Conservation (phyloP, 1,140 invertebrate genomes). For the Diabrotica undecimpunctata region DNA sequence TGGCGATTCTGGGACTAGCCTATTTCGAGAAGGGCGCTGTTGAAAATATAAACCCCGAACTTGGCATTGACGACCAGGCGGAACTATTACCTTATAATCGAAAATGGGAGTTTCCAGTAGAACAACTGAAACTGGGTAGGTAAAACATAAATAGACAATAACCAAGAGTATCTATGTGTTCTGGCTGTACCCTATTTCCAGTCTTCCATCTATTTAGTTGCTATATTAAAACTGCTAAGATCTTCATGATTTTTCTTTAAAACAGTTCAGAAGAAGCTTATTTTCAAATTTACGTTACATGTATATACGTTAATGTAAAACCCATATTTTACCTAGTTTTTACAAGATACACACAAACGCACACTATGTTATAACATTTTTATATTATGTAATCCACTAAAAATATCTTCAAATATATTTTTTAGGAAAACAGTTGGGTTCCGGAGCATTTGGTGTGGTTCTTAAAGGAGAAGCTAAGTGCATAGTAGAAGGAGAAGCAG, state of each 20-base stretch:
- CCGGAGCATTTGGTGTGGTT: slow-evolving; percentile 90
- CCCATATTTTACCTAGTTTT: too few species aligned
- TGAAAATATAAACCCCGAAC: slow-evolving; percentile 80
- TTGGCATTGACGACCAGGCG: slow-evolving; percentile 87
- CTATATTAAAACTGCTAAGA: too few species aligned
- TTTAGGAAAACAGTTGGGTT: slow-evolving; percentile 77
- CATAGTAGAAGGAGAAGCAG: slow-evolving; percentile 66
- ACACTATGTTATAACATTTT: too few species aligned
- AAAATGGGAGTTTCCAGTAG: slow-evolving; percentile 84
- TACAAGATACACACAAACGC: too few species aligned
- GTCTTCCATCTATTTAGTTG: too few species aligned
- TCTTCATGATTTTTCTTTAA: too few species aligned
- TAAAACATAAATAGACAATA: background rate
- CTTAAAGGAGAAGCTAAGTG: slow-evolving; percentile 81
- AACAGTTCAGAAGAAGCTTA: too few species aligned
- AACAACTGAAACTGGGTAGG: slow-evolving; percentile 77
- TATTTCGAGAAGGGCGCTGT: slow-evolving; percentile 77
- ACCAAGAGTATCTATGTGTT: too few species aligned
- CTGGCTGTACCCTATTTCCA: too few species aligned
- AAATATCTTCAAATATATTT: background rate
- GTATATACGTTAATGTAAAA: too few species aligned
- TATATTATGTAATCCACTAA: too few species aligned
- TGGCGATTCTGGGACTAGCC: slow-evolving; percentile 64
- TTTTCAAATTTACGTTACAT: too few species aligned
- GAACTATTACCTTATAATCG: slow-evolving; percentile 86